These are phyloP conservation scores for Drosophila falleni DNA, from an alignment of 2,888 invertebrate species.

Conservation along the genomic window DNA sequence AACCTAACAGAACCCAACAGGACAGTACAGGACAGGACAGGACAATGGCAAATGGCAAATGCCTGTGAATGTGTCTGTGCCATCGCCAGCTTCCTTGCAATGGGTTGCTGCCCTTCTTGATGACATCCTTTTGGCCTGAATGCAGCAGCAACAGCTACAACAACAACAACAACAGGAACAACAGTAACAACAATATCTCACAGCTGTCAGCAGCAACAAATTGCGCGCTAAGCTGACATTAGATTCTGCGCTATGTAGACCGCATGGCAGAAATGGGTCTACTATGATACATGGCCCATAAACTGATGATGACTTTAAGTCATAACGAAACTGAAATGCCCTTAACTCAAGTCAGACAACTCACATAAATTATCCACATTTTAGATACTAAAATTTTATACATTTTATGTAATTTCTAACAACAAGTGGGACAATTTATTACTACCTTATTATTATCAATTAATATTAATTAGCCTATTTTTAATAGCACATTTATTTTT, in stretches of 20 bases:
- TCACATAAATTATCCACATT: constrained; percentile 13
- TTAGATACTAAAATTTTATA: not conserved
- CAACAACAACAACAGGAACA: constrained; percentile 28
- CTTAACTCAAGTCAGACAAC: constrained; percentile 6
- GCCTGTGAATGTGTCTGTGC: constrained; percentile 40
- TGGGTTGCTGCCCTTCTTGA: constrained; percentile 60
- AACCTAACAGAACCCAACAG: not conserved
- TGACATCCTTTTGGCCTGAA: constrained; percentile 56
- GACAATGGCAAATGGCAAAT: constrained; percentile 72
- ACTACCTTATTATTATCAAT: not conserved
- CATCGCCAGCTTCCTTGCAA: constrained; percentile 32
- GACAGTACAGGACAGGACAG: constrained; percentile 22
- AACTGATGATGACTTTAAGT: constrained; percentile 26
- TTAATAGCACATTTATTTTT: too few relatives aligned
- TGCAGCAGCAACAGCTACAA: constrained; percentile 40
- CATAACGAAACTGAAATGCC: constrained; percentile 33
- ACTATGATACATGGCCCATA: constrained; percentile 57
- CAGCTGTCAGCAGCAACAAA: constrained; percentile 77
- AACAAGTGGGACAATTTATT: constrained; percentile 1
- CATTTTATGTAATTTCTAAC: not conserved
- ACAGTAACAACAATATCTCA: constrained; percentile 67
- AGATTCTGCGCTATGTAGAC: constrained; percentile 64
- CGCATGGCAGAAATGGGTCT: constrained; percentile 63
- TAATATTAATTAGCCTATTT: not conserved
- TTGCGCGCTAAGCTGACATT: constrained; percentile 78